Evolutionary conservation across 2,113 vertebrate species (phyloP).

Genomic region (Chionis minor): DNA sequence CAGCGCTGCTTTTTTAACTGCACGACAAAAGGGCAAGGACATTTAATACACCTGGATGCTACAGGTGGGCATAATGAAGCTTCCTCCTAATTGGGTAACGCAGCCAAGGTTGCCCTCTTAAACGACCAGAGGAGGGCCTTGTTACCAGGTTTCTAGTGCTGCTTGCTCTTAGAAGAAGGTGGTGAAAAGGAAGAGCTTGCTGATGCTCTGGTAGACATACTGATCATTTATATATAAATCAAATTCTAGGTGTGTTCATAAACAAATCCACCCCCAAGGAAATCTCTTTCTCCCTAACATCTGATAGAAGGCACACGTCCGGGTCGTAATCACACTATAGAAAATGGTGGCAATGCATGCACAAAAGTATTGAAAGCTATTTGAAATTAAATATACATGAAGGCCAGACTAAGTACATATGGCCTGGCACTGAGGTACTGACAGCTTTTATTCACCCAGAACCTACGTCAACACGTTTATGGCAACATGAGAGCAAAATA

Average conservation of each 20-base stretch:
- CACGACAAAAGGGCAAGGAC: not conserved
- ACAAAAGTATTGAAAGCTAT: not conserved
- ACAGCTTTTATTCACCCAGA: not conserved
- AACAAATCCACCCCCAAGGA: not conserved
- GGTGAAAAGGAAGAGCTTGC: not conserved
- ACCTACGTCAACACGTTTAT: not conserved
- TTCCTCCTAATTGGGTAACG: not conserved
- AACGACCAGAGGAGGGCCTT: not conserved
- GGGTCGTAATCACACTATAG: not conserved
- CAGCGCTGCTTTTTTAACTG: not conserved
- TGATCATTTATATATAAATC: not conserved
- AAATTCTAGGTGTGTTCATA: not conserved
- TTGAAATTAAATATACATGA: not conserved
- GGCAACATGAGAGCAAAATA: not conserved
- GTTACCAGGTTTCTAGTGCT: not conserved
- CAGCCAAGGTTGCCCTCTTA: not conserved
- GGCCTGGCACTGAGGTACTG: not conserved
- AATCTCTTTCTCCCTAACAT: not conserved
- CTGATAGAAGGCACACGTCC: not conserved
- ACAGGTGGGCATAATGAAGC: not conserved
- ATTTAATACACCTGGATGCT: not conserved
- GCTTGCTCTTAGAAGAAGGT: fast-evolving
- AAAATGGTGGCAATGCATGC: not conserved
- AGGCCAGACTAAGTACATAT: not conserved
- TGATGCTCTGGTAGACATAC: fast-evolving